These are phyloP conservation scores for Botrylloides violaceus DNA, from an alignment of 23 tunicate species.

Conservation along the genomic window DNA sequence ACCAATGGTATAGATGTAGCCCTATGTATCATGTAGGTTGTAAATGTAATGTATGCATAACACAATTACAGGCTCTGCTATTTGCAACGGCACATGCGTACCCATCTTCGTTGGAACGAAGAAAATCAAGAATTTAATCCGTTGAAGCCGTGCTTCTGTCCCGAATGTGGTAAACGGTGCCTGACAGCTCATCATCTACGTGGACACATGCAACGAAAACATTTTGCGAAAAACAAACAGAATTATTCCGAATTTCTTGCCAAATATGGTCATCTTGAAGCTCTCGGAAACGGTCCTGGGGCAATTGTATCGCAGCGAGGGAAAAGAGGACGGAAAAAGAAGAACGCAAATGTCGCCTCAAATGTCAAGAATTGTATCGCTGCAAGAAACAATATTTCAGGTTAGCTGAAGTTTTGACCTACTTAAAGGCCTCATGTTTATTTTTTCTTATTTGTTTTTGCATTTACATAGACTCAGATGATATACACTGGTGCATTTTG, in stretches of 20 bases:
- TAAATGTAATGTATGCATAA: too few relatives aligned
- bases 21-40: too few relatives aligned
- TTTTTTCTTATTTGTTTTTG: too few relatives aligned
- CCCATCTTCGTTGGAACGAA: conserved; percentile 42
- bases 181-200: conserved; percentile 72
- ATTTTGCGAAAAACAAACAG: conserved; percentile 73
- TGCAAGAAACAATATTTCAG: neutral
- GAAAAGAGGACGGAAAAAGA: neutral
- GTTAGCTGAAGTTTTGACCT: too few relatives aligned
- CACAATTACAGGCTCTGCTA: conserved; percentile 57
- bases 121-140: conserved; percentile 26
- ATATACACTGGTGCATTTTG: too few relatives aligned
- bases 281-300: conserved; percentile 20
- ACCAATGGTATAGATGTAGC: too few relatives aligned
- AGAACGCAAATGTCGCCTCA: neutral
- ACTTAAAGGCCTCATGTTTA: too few relatives aligned
- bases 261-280: conserved; percentile 63
- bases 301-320: neutral
- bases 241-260: conserved; percentile 25
- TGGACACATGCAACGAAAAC: conserved; percentile 85
- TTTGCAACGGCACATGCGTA: conserved; percentile 83
- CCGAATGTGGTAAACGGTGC: conserved; percentile 77
- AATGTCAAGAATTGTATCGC: neutral
- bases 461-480: too few relatives aligned
- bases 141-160: conserved; percentile 69